Conservation (phyloP, 2,888 invertebrate genomes). For the Tinea trinotella region DNA sequence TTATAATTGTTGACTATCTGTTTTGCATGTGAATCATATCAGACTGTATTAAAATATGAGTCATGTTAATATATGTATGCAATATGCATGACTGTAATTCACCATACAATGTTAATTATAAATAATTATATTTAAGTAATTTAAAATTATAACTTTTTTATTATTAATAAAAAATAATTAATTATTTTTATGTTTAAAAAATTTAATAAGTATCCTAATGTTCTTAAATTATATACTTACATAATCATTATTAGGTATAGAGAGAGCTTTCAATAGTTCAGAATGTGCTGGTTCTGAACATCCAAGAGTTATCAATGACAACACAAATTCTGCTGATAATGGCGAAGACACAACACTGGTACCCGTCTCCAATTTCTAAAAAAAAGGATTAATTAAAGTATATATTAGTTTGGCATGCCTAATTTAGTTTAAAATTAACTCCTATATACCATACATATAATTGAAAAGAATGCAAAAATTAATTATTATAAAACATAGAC, state of each 20-base stretch:
- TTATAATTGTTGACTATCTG: background rate
- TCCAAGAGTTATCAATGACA: conserved; percentile 56
- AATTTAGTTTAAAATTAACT: conserved; percentile 1
- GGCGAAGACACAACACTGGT: conserved; percentile 64
- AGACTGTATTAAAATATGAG: background rate
- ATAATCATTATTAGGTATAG: conserved; percentile 42
- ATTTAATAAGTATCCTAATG: no score
- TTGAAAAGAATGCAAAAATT: no score
- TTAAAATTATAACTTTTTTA: no score
- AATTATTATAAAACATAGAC: no score
- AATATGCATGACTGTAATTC: no score
- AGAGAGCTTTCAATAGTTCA: conserved; percentile 46
- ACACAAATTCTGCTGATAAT: conserved; percentile 57
- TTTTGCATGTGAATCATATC: background rate
- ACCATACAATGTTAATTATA: no score
- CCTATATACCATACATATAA: background rate
- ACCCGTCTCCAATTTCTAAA: conserved; percentile 48
- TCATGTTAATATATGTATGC: no score
- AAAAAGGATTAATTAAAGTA: no score
- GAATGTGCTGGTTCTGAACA: conserved; percentile 45
- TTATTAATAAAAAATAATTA: no score
- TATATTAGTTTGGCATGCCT: no score
- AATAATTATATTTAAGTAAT: no score
- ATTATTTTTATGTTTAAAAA: no score
- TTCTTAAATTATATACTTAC: conserved; percentile 34